Base-by-base conservation (phyloP, 2,888 invertebrate genomes). In the Alentia gelatinosa region DNA sequence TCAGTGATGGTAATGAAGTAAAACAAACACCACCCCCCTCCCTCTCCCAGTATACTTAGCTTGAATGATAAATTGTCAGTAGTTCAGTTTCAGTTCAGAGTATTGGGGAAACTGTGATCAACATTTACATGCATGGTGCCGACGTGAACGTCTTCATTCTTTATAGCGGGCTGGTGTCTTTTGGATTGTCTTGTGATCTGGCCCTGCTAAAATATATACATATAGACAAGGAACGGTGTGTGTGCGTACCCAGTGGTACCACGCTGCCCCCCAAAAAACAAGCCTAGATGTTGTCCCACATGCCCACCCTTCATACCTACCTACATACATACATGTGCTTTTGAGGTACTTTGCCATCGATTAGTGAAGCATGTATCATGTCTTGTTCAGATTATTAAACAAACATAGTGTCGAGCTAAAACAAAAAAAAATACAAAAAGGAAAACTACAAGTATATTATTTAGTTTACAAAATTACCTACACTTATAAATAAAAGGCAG, bases 61-160 rank as follows among this genome's bases (percentile, higher is more conserved):
- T n/a, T n/a, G n/a, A n/a, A n/a, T n/a, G n/a, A n/a, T n/a, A n/a
- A n/a, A n/a, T n/a, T n/a, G n/a, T n/a, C n/a, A n/a, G n/a, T n/a
- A n/a, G n/a, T n/a, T n/a, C n/a, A n/a, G n/a, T n/a, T n/a, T n/a
- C 56, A 56, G 56, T 56, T 56, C 19, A 56, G n/a, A 56, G 56
- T 56, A 56, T 56, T 68, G 68, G 68, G 68, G 68, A 68, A 68
- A 30, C 68, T 68, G 68, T 68, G 68, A 68, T 68, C 68, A 68
- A 23, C 30, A 68, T 30, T 30, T 30, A 3, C 30, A 68, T 56
- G n/a, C 56, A 56, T 12, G 56, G 9, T 56, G 56, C 56, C 56
- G 56, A 56, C n/a, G 56, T 56, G 56, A n/a, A 56, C 3, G n/a
- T 9, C 56, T 12, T 56, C 23, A 5, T 30, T 68, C 12, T 3